Evolutionary conservation across 2,113 vertebrate species (phyloP), one percentile per base, ranked within the genome.

Genomic region (Noctilio leporinus): DNA sequence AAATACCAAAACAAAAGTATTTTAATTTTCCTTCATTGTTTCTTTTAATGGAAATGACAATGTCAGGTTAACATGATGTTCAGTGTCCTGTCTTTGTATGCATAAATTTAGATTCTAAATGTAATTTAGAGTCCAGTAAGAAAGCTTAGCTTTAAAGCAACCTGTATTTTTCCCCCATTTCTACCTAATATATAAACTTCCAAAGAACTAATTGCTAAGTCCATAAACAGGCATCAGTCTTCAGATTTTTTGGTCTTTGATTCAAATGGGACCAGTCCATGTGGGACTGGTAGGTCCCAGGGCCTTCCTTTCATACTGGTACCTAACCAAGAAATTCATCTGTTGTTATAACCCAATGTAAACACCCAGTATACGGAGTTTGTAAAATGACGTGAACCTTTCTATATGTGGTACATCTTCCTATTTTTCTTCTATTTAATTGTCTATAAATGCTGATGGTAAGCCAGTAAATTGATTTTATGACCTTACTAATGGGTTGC

Each of bases 21-120:
- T 92, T 87, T 87, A 51, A 62, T 77, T 89, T 94, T 92, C 20
- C 43, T 72, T 20, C n/a, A 43, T 86, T 85, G n/a, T 75, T 85
- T 55, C 43, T 80, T 10, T 82, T 70, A 3, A 75, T 75, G 33
- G 57, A 95, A 26, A 28, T 91, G 75, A 93, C 24, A 77, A 65
- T 77, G 33, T 84, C 43, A 92, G 10, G 4, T 89, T 92, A 94
- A 35, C 57, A 40, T 28, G 7, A 51, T 86, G 45, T 11, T 84
- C 24, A 20, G 15, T 84, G 73, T 86, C 45, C 20, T 93, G 2
- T 91, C 20, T 94, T 89, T 72, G 0, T 70, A 11, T 67, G 9
- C 15, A 26, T 91, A 73, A 94, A 33, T 83, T n/a, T n/a, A n/a
- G n/a, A n/a, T n/a, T n/a, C n/a, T n/a, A n/a, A n/a, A n/a, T n/a